phyloP scores from a whole-genome alignment of 2,888 invertebrate species.

The Thecophora atra region DNA sequence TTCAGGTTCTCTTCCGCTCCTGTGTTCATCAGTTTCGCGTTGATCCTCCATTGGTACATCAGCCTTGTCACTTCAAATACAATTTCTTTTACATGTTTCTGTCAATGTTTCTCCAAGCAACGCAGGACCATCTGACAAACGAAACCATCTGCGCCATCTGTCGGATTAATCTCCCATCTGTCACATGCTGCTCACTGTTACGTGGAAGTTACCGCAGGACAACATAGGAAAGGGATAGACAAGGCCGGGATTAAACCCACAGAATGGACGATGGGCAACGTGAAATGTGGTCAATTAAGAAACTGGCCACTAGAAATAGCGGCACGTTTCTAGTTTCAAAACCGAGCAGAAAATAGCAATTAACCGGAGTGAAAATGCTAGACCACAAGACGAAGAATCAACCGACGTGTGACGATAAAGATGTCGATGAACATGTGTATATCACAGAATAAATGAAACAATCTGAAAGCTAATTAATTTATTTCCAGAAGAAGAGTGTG shows the following conservation, averaged over 20 bases:
- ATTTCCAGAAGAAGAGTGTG: neutral
- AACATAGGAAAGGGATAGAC: neutral
- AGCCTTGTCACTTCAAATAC: too few relatives aligned
- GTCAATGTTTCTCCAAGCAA: too few relatives aligned
- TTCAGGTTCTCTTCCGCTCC: too few relatives aligned
- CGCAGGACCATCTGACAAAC: neutral
- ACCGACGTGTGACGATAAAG: conserved; percentile 6
- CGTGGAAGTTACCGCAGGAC: conserved; percentile 16
- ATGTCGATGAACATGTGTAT: neutral
- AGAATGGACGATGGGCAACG: conserved; percentile 2
- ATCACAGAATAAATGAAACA: conserved; percentile 30
- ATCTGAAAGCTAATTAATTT: conserved; percentile 34
- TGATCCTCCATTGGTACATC: too few relatives aligned
- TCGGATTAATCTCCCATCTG: conserved; percentile 31
- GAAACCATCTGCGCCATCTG: conserved; percentile 23
- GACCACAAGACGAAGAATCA: too few relatives aligned
- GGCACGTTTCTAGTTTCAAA: neutral
- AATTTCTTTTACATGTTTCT: too few relatives aligned
- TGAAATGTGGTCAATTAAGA: conserved; percentile 29
- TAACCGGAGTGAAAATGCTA: neutral
- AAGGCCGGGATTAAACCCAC: too few relatives aligned
- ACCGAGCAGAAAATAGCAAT: neutral
- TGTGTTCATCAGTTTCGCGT: too few relatives aligned
- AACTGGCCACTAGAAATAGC: conserved; percentile 10
- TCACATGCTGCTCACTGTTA: conserved; percentile 21